Conservation (phyloP, 2,113 vertebrate species). For the Cyprinodon tularosa region DNA sequence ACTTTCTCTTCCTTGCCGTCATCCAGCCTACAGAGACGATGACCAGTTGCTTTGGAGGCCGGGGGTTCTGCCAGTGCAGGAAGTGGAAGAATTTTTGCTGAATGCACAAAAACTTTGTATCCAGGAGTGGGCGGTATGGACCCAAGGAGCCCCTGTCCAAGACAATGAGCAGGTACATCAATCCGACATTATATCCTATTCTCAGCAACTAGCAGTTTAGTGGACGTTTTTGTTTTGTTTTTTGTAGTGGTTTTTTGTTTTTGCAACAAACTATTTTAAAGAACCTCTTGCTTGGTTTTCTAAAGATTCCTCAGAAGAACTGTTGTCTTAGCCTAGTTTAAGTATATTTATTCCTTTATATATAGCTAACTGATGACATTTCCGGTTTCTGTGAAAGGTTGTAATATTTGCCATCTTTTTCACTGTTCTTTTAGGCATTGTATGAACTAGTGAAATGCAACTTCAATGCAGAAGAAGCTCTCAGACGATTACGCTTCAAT, state of each 20-base stretch:
- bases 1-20: not conserved
- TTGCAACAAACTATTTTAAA: not conserved
- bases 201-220: not conserved
- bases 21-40: constrained; percentile 85
- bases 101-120: constrained; percentile 79
- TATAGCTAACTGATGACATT: too few species aligned
- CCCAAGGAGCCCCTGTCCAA: constrained; percentile 78
- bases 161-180: constrained; percentile 91
- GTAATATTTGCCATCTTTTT: not conserved
- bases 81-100: constrained; percentile 90
- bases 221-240: not conserved
- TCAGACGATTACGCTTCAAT: constrained; percentile 89
- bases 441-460: constrained; percentile 95
- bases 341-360: not conserved
- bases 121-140: constrained; percentile 71
- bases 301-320: not conserved
- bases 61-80: constrained; percentile 81
- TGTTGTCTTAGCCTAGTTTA: constrained; percentile 1
- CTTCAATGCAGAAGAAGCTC: constrained; percentile 91
- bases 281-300: too few species aligned
- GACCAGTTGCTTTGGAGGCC: constrained; percentile 96
- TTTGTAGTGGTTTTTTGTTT: not conserved
- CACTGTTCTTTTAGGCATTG: constrained; percentile 81
- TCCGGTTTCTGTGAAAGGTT: rapidly evolving
- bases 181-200: not conserved